Percentiles rank a stretch among this genome's conserved stretches.
These are phyloP conservation scores for Prosapia bicincta DNA, from an alignment of 2,888 invertebrate genomes.

Conservation along the genomic window DNA sequence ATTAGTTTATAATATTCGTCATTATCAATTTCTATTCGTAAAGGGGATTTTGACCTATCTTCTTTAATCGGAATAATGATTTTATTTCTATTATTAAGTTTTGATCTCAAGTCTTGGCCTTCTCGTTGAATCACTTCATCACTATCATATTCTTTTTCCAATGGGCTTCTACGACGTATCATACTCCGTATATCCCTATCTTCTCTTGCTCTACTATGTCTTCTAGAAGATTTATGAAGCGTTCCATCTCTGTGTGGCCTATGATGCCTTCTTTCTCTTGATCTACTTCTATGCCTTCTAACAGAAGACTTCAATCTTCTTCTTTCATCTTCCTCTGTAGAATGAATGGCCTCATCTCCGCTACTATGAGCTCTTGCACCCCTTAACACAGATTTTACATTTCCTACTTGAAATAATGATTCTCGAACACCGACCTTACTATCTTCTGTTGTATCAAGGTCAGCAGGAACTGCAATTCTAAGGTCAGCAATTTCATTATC, in stretches of 20 bases:
- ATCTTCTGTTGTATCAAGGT: conserved; percentile 13
- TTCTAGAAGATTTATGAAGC: conserved; percentile 9
- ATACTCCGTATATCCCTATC: conserved; percentile 13
- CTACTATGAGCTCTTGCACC: conserved; percentile 23
- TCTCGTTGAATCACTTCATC: neutral
- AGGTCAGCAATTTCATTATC: conserved; percentile 32
- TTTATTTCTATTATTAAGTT: conserved; percentile 12
- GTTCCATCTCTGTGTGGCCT: conserved; percentile 13
- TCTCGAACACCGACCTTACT: conserved; percentile 10
- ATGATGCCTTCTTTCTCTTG: conserved; percentile 24
- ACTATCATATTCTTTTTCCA: neutral
- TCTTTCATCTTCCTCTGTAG: conserved; percentile 12
- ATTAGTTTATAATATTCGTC: conserved; percentile 34
- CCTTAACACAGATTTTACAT: conserved; percentile 24
- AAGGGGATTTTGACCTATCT: conserved; percentile 27
- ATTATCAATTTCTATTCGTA: conserved; percentile 38
- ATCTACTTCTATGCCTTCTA: conserved; percentile 24
- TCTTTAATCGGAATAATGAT: conserved; percentile 5
- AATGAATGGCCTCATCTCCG: neutral
- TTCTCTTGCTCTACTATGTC: neutral
- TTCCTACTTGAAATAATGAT: neutral
- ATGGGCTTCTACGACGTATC: conserved; percentile 3
- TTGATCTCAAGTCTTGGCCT: conserved; percentile 7
- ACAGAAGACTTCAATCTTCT: neutral
- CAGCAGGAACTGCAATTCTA: conserved; percentile 22